These are phyloP conservation scores for Neoaliturus tenellus DNA, from an alignment of 2,888 invertebrate species.

Conservation along the genomic window DNA sequence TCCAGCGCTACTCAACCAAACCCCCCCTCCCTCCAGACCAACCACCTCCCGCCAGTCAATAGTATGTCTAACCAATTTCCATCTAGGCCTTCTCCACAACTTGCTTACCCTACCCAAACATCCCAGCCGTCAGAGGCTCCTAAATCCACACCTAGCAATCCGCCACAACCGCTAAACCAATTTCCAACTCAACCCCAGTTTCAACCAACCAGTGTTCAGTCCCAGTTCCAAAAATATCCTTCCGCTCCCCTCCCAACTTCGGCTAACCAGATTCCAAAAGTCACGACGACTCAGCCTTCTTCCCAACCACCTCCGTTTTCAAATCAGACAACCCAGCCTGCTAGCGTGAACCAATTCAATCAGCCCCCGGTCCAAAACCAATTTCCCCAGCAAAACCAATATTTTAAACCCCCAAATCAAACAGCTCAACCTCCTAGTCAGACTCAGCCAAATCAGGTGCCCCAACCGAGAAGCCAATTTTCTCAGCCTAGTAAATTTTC, in stretches of 20 bases:
- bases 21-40: conserved; percentile 16
- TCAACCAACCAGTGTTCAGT: not conserved
- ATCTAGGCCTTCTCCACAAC: not conserved
- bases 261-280: conserved; percentile 40
- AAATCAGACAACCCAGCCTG: not conserved
- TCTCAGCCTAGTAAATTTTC: too few relatives aligned
- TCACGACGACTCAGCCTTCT: conserved; percentile 2
- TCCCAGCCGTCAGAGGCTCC: not conserved
- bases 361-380: not conserved
- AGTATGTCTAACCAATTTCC: not conserved
- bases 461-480: conserved; percentile 28
- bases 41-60: conserved; percentile 1
- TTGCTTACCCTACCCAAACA: not conserved
- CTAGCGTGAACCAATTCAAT: not conserved
- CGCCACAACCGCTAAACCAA: not conserved
- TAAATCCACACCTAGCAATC: not conserved
- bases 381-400: conserved; percentile 9
- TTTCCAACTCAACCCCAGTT: not conserved
- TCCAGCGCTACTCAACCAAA: not conserved
- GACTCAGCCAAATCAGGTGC: not conserved
- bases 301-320: not conserved
- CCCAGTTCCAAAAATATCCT: not conserved
- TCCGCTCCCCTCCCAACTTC: conserved; percentile 19
- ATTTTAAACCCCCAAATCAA: conserved; percentile 15
- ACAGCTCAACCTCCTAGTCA: conserved; percentile 17